phyloP scores from a whole-genome alignment of 37 sponge, comb jelly and placozoan species.

The Petrosia ficiformis region DNA sequence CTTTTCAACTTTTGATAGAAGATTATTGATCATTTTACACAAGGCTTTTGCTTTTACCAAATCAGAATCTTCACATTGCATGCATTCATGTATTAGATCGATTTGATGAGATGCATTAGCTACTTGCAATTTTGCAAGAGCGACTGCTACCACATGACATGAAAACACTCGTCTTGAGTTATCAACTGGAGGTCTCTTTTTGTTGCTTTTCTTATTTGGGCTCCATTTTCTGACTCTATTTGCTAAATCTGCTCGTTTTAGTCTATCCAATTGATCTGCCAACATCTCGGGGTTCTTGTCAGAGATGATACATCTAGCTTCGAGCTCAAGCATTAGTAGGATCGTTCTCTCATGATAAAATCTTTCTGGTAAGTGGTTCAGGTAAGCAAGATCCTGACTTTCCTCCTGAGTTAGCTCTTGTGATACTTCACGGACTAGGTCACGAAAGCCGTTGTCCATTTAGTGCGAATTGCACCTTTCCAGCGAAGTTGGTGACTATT shows the following conservation, averaged over 20 bases:
- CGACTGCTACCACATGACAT: too few relatives aligned
- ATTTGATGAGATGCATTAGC: not conserved
- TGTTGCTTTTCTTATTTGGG: not conserved
- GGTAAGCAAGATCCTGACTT: not conserved
- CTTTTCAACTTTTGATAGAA: too few relatives aligned
- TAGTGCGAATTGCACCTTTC: too few relatives aligned
- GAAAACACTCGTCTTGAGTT: too few relatives aligned
- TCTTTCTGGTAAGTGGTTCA: constrained; percentile 9
- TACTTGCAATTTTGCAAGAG: not conserved
- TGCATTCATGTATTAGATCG: not conserved
- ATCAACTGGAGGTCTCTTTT: too few relatives aligned
- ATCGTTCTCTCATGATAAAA: not conserved
- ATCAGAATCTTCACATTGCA: too few relatives aligned
- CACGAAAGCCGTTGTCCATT: too few relatives aligned
- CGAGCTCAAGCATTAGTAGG: not conserved
- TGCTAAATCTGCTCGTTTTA: constrained; percentile 11
- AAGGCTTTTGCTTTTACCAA: too few relatives aligned
- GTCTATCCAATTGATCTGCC: not conserved
- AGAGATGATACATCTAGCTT: constrained; percentile 1
- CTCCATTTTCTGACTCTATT: not conserved
- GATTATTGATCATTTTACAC: too few relatives aligned
- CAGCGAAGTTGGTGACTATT: too few relatives aligned
- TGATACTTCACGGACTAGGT: constrained; percentile 12
- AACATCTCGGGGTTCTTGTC: not conserved
- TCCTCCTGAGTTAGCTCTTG: not conserved